Base-by-base conservation (phyloP, 2,888 invertebrate genomes). In the Dasysyrphus tricinctus region DNA sequence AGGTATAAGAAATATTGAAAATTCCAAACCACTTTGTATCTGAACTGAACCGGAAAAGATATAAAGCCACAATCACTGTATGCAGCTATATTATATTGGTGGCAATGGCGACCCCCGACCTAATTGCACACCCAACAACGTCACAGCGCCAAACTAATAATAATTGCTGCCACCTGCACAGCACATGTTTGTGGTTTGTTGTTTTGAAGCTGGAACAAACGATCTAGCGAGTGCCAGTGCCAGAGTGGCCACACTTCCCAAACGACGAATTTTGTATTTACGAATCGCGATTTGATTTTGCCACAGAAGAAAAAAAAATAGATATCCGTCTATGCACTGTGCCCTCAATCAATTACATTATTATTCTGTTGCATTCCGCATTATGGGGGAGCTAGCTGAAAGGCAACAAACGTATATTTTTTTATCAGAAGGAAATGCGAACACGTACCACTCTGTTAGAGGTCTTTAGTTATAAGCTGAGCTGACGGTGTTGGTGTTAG, bases 91-190 rank as follows among this genome's bases (percentile, higher is more conserved):
- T 4, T 42, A 42, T 76, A 65, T 65, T 56, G 76, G 76, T 24
- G 59, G n/a, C 77, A 61, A 78, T 69, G 63, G 63, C 69, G 69
- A 69, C 70, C 57, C 70, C 86, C 82, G 80, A 81, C 86, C 86
- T 67, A 86, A 82, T 82, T 86, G 78, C 81, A 82, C 75, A 86
- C 82, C 75, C 74, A 82, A 61, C 74, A 82, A 61, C 82, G 70
- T 69, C 77, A 76, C 24, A 49, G 74, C 57, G 69, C 81, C 47
- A 34, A 67, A 59, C 34, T 39, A 65, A 67, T 65, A 75, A 72
- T 82, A 86, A 86, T 86, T 86, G 75, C 75, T 54, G 70, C 86
- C 86, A 86, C 86, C 86, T 86, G 86, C 86, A 78, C 42, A 54
- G 57, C 24, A 72, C 75, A 82, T 61, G 72, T 67, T 67, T 54